Evolutionary conservation across 2,888 invertebrate species (phyloP).

Genomic region (Keiferia lycopersicella): DNA sequence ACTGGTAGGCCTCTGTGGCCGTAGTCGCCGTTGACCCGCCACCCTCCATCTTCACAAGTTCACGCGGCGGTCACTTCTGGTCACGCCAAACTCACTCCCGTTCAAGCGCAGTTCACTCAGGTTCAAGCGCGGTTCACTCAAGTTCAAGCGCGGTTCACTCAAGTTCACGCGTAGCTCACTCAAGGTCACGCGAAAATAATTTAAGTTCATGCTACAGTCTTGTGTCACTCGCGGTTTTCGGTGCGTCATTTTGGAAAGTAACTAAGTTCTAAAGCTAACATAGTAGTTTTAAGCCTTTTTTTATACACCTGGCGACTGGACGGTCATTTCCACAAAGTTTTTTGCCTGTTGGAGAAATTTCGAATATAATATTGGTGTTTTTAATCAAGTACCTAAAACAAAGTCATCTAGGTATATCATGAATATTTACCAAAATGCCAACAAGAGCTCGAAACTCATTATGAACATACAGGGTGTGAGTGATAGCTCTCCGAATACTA

Average conservation of each 20-base stretch:
- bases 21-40: slow-evolving; percentile 50
- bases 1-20: slow-evolving; percentile 87
- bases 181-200: neutral
- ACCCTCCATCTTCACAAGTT: slow-evolving; percentile 65
- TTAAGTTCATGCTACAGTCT: slow-evolving; percentile 11
- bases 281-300: neutral
- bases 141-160: slow-evolving; percentile 4
- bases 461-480: too few relatives aligned
- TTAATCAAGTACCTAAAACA: too few relatives aligned
- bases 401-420: too few relatives aligned
- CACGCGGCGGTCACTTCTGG: neutral
- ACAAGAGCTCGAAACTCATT: too few relatives aligned
- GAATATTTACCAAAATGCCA: too few relatives aligned
- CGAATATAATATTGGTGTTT: too few relatives aligned
- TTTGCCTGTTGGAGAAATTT: slow-evolving; percentile 10
- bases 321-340: slow-evolving; percentile 28
- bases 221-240: neutral
- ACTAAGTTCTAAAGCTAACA: slow-evolving; percentile 14
- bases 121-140: neutral
- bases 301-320: slow-evolving; percentile 24
- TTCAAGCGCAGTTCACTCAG: neutral
- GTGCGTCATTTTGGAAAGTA: slow-evolving; percentile 18
- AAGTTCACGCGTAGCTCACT: neutral
- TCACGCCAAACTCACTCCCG: neutral
- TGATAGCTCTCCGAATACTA: too few relatives aligned